Base-by-base conservation (phyloP, 2,113 vertebrate species). In the Phylloscopus whistleri region DNA sequence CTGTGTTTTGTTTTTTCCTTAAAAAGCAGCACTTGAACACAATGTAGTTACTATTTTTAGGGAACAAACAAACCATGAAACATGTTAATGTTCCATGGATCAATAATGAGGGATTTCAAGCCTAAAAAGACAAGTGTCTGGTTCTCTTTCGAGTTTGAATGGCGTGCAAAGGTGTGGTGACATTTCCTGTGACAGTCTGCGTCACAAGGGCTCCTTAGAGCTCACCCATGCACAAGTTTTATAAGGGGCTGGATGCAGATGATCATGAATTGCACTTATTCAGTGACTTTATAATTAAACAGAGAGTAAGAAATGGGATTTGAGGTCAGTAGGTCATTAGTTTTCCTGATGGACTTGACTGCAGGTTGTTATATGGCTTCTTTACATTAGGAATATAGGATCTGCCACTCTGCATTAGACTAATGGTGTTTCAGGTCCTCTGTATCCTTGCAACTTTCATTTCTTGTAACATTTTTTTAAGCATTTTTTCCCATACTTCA, bases 61-160 rank as follows among this genome's bases (percentile, higher is more conserved):
- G 41, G 51, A 90, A 56, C 62, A 82, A 93, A 95, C 62, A 67
- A 82, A 59, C 66, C 33, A 15, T 87, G 76, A 92, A 96, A 77
- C 39, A 14, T 11, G 0, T n/a, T 74, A 44, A 46, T 79, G 48
- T 75, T 82, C 56, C 2, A 1, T 74, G 70, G 91, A 84, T 95
- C 80, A 43, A 83, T 84, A 82, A 74, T 39, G 66, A 80, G 68
- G 52, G 79, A 79, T 82, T 77, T 90, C 79, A 94, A 70, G 78
- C 78, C 66, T 81, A 30, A 84, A 87, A 94, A 37, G 55, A 68
- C 68, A 90, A 23, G n/a, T n/a, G 31, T 46, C 69, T 89, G 41
- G 4, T 46, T 66, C 81, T 52, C 52, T 49, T 84, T 63, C 8
- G 24, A 9, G 41, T 59, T 74, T 1, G 7, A 39, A 6, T 43